Conservation (phyloP, 2,888 invertebrate species). For the Hedya salicella region DNA sequence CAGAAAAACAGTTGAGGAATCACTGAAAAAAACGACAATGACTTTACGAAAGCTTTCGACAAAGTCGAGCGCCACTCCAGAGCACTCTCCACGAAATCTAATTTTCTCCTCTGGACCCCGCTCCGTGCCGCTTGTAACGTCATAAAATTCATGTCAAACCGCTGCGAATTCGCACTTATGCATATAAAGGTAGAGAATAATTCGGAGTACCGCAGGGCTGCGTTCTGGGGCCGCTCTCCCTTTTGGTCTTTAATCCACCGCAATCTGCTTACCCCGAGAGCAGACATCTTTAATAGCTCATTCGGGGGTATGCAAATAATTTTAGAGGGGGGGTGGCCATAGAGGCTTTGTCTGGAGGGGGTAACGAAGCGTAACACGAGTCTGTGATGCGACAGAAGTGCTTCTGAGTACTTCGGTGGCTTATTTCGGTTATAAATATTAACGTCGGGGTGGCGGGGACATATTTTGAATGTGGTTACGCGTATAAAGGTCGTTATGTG, state of each 20-base stretch:
- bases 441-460: constrained; percentile 62
- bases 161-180: constrained; percentile 74
- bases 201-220: constrained; percentile 66
- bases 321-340: constrained; percentile 72
- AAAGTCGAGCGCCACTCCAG: constrained; percentile 75
- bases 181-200: constrained; percentile 69
- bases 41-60: constrained; percentile 76
- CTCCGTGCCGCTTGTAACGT: constrained; percentile 67
- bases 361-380: constrained; percentile 82
- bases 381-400: constrained; percentile 79
- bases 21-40: constrained; percentile 67
- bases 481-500: constrained; percentile 67
- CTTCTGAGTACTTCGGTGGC: constrained; percentile 72
- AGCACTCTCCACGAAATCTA: constrained; percentile 78
- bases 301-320: constrained; percentile 85
- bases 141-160: constrained; percentile 72
- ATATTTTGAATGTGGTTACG: constrained; percentile 63
- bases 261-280: constrained; percentile 82
- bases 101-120: constrained; percentile 78
- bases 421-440: constrained; percentile 79
- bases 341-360: constrained; percentile 82
- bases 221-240: constrained; percentile 63
- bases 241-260: constrained; percentile 84
- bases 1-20: constrained; percentile 76
- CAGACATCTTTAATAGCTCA: constrained; percentile 85